These are phyloP conservation scores for Campylorhamphus procurvoides DNA, from an alignment of 2,113 vertebrate genomes.

Conservation along the genomic window DNA sequence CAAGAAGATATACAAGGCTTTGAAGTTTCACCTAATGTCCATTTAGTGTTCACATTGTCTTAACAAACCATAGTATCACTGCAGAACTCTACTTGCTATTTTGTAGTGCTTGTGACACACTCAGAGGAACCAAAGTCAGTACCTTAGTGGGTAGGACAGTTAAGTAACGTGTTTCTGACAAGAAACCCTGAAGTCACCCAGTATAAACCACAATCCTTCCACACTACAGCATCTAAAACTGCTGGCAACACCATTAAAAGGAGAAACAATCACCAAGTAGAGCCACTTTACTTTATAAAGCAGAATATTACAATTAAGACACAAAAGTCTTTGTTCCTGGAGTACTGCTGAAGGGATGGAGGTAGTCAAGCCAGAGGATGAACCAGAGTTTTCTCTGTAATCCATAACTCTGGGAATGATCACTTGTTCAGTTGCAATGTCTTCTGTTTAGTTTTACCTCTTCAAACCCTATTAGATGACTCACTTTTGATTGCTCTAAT, in stretches of 20 bases:
- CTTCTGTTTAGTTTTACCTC: background rate
- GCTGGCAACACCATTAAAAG: background rate
- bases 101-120: background rate
- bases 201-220: background rate
- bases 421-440: background rate
- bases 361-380: background rate
- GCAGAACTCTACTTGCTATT: background rate
- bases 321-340: background rate
- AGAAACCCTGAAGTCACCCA: background rate
- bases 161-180: background rate
- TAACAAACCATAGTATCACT: background rate
- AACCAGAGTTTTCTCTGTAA: background rate
- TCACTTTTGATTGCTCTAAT: background rate
- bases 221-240: background rate
- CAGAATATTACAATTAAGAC: background rate
- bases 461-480: background rate
- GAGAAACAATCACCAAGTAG: background rate
- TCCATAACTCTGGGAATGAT: background rate
- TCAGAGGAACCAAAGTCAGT: background rate
- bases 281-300: background rate
- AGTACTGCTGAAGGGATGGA: background rate
- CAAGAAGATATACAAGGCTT: background rate
- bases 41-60: background rate
- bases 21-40: background rate
- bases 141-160: background rate